Evolutionary conservation across 2,888 invertebrate genomes (phyloP).

Genomic region (Platerodrilus igneus): DNA sequence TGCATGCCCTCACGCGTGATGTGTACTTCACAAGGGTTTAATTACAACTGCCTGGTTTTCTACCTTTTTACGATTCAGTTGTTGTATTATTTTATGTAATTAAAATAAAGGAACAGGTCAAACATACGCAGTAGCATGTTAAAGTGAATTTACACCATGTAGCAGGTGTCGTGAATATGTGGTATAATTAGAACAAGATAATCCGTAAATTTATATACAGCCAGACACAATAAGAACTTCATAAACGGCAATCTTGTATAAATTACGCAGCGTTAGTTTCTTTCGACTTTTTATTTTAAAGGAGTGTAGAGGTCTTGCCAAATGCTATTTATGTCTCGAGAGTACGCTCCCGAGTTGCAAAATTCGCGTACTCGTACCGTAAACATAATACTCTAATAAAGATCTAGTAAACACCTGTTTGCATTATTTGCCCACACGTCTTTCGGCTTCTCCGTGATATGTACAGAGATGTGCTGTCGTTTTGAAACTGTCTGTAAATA

Average conservation of each 20-base stretch:
- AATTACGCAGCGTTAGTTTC: slow-evolving; percentile 10
- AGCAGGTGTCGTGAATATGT: not conserved
- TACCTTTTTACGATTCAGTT: slow-evolving; percentile 6
- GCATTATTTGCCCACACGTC: no score
- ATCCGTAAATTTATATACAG: slow-evolving; percentile 4
- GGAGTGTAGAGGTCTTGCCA: slow-evolving; percentile 10
- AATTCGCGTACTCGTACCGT: no score
- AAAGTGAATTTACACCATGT: no score
- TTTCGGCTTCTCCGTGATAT: no score
- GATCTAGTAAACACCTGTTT: no score
- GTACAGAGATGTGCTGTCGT: no score
- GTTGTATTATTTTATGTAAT: slow-evolving; percentile 1
- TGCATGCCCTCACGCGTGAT: slow-evolving; percentile 10
- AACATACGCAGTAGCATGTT: no score
- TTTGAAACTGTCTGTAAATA: no score
- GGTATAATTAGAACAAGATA: slow-evolving; percentile 5
- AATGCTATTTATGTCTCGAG: slow-evolving; percentile 12
- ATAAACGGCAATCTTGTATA: slow-evolving; percentile 13
- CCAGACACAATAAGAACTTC: slow-evolving; percentile 13
- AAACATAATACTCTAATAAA: no score
- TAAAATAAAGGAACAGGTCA: no score
- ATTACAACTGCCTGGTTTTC: slow-evolving; percentile 4
- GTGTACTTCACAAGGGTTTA: slow-evolving; percentile 10
- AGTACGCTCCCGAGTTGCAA: no score
- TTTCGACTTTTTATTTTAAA: slow-evolving; percentile 11